These are phyloP conservation scores for Alviniconcha strummeri DNA, from an alignment of 2,888 invertebrate species.

Conservation along the genomic window DNA sequence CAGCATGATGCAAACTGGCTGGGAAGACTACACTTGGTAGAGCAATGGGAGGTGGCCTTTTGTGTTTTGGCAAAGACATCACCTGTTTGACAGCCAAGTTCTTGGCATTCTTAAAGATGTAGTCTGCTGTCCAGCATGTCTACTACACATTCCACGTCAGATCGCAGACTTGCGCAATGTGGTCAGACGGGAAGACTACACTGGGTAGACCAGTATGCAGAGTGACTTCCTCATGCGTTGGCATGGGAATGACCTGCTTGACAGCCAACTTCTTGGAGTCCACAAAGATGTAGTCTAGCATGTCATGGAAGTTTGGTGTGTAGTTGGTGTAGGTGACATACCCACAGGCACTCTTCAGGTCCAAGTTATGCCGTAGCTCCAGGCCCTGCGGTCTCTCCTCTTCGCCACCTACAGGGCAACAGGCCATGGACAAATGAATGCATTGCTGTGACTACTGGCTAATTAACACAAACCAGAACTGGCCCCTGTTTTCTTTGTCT, in stretches of 20 bases:
- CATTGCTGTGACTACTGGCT: too few species aligned
- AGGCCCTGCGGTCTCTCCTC: slow-evolving; percentile 79
- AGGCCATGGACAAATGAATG: not conserved
- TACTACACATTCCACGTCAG: slow-evolving; percentile 38
- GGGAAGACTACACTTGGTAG: slow-evolving; percentile 93
- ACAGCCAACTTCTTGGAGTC: slow-evolving; percentile 75
- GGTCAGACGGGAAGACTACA: slow-evolving; percentile 93
- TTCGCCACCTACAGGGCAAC: slow-evolving; percentile 56
- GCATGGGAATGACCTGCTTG: slow-evolving; percentile 85
- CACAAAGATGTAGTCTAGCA: slow-evolving; percentile 94
- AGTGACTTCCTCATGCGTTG: slow-evolving; percentile 84
- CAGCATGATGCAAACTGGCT: slow-evolving; percentile 92
- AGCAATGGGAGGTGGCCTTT: slow-evolving; percentile 81
- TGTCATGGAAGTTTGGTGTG: slow-evolving; percentile 86
- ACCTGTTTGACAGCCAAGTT: slow-evolving; percentile 76
- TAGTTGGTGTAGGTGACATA: slow-evolving; percentile 89
- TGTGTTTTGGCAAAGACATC: slow-evolving; percentile 86
- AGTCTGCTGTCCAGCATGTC: slow-evolving; percentile 77
- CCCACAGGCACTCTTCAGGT: slow-evolving; percentile 87
- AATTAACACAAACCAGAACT: too few species aligned
- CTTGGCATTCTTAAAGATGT: slow-evolving; percentile 86
- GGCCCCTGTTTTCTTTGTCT: too few species aligned
- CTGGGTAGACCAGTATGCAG: slow-evolving; percentile 89
- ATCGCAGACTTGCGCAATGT: slow-evolving; percentile 84
- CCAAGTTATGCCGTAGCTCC: slow-evolving; percentile 78